phyloP scores from a whole-genome alignment of 2,888 invertebrate species.

The Argyresthia albistria region DNA sequence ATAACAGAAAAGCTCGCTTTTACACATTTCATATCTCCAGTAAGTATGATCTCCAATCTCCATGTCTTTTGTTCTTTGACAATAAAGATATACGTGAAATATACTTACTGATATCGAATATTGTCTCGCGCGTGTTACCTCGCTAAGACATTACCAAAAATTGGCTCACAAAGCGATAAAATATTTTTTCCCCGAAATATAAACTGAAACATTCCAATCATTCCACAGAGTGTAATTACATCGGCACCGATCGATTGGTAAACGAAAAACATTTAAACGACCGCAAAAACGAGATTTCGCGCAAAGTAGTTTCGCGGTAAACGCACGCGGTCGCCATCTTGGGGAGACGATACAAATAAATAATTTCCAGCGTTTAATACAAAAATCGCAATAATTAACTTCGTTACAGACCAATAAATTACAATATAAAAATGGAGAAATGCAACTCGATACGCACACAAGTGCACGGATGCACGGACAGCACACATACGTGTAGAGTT shows the following conservation, averaged over 20 bases:
- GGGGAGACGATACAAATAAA: slow-evolving; percentile 66
- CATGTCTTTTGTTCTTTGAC: no score
- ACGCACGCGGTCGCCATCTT: slow-evolving; percentile 32
- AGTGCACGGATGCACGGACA: background rate
- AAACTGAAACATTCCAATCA: background rate
- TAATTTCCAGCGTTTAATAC: slow-evolving; percentile 72
- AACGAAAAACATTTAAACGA: slow-evolving; percentile 2
- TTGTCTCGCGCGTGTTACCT: no score
- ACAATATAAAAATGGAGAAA: slow-evolving; percentile 67
- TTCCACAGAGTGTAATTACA: background rate
- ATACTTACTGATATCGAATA: no score
- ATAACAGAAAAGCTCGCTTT: no score
- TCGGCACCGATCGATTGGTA: background rate
- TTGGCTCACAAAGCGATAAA: no score
- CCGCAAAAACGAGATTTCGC: background rate
- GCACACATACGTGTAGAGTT: no score
- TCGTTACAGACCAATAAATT: slow-evolving; percentile 72
- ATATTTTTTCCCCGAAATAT: background rate
- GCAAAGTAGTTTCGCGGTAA: slow-evolving; percentile 24
- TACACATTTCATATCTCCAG: no score
- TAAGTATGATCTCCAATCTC: no score
- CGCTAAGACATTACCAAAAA: no score
- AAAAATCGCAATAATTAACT: slow-evolving; percentile 73
- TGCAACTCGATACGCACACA: slow-evolving; percentile 51
- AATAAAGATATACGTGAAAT: no score